Conservation (phyloP, 2,113 vertebrate species). For the Elephas maximus region DNA sequence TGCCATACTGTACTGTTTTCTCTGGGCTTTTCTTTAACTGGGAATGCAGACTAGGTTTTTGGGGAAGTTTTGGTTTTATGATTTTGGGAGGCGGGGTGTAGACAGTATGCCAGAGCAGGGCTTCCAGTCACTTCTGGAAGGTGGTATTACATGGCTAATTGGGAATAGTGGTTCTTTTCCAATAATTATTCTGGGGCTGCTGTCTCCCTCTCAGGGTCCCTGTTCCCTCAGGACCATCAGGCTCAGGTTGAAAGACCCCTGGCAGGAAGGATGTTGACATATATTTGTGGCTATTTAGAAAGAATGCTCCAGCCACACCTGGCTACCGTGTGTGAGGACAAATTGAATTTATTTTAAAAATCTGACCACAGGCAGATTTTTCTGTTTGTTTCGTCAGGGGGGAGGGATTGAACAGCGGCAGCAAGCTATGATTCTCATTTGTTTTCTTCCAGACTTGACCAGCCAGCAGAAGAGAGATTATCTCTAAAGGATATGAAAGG, state of each 20-base stretch:
- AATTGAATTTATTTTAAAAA: slow-evolving; percentile 81
- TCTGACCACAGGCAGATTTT: slow-evolving; percentile 80
- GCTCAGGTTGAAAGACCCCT: neutral
- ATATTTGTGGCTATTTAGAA: slow-evolving; percentile 35
- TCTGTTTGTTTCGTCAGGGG: slow-evolving; percentile 71
- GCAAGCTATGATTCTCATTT: slow-evolving; percentile 75
- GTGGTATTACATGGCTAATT: neutral
- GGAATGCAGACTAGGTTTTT: slow-evolving; percentile 18
- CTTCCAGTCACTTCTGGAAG: neutral
- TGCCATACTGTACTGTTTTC: slow-evolving; percentile 25
- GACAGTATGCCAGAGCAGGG: neutral
- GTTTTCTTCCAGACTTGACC: slow-evolving; percentile 77
- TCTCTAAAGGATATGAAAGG: slow-evolving; percentile 89
- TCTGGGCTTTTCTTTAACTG: slow-evolving; percentile 44
- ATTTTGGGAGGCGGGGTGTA: neutral
- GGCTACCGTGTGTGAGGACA: slow-evolving; percentile 69
- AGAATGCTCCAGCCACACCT: slow-evolving; percentile 60
- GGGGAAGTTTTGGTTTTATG: neutral
- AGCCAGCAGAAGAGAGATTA: slow-evolving; percentile 82
- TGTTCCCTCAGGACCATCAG: neutral
- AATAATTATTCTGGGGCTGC: neutral
- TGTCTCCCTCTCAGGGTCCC: neutral
- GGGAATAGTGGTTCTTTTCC: neutral
- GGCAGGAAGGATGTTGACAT: slow-evolving; percentile 32
- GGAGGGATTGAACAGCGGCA: slow-evolving; percentile 66